Evolutionary conservation across 37 sponge, comb jelly and placozoan species (phyloP), one percentile per base, ranked within the genome.

Genomic region (Hormiphora californensis): DNA sequence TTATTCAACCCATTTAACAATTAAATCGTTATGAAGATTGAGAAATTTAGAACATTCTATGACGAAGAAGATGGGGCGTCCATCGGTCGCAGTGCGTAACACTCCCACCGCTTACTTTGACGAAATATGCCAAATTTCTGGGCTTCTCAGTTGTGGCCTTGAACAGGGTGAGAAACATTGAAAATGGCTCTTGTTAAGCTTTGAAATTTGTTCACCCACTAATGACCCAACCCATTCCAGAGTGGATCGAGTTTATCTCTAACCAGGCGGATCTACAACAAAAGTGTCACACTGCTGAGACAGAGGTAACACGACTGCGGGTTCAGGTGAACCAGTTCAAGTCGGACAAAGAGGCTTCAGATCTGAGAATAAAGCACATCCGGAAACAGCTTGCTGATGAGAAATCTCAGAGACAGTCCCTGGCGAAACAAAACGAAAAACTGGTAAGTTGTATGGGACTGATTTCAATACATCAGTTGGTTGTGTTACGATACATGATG

Each of bases 201-300:
- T n/a, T n/a, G n/a, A n/a, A n/a, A n/a, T n/a, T 49, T 49, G 9
- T 49, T 49, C 53, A 17, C 9, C 15, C 15, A 49, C 15, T 15
- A 49, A 49, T 15, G n/a, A n/a, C 53, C 53, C 53, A 15, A 49
- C 19, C 19, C 25, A 19, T 57, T 57, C 19, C 81, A 73, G 81
- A 73, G 38, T 73, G 81, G 81, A 73, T 73, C 17, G 81, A 73
- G 81, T 73, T 73, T 46, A 39, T 73, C 40, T 73, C 81, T 11
- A 73, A 41, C 46, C 81, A 73, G 25, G 81, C 81, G 17, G 81
- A 73, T 21, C 81, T 73, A 9, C 81, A 73, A 33, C 81, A 73
- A 30, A n/a, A 46, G 25, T 73, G 81, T 28, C 81, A 73, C 1
- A 36, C 81, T 36, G 81, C 81, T 36, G 81, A 73, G 23, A 30